Evolutionary conservation across 2,113 vertebrate genomes (phyloP).

Genomic region (Oostethus manadensis): DNA sequence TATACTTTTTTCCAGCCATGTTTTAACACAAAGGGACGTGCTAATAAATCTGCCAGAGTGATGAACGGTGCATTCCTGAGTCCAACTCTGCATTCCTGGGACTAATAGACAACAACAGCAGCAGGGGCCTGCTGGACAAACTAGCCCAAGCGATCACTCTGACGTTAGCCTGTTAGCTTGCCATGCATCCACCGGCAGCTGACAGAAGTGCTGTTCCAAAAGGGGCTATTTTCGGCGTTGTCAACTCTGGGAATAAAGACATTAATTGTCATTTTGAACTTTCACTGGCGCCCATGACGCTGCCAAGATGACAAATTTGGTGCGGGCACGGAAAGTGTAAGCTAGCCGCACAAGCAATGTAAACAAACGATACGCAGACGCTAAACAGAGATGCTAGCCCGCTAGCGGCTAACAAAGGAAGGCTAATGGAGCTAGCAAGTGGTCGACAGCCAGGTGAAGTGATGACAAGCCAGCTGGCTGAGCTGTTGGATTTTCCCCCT

Average conservation of each 20-base stretch:
- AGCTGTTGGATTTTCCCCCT: neutral
- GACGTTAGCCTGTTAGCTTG: constrained; percentile 43
- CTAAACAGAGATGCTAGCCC: constrained; percentile 46
- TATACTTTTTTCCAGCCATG: constrained; percentile 25
- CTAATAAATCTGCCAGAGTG: constrained; percentile 66
- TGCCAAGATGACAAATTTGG: constrained; percentile 38
- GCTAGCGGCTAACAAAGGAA: constrained; percentile 68
- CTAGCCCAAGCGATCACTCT: constrained; percentile 14
- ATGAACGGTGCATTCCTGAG: constrained; percentile 64
- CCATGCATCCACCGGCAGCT: constrained; percentile 10
- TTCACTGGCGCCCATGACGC: neutral
- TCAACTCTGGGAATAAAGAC: neutral
- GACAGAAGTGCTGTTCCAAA: neutral
- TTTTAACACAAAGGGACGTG: constrained; percentile 55
- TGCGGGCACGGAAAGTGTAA: constrained; percentile 9
- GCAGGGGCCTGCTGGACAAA: constrained; percentile 45
- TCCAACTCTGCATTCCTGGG: constrained; percentile 62
- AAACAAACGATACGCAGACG: constrained; percentile 60
- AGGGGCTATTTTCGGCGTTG: neutral
- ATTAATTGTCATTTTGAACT: neutral
- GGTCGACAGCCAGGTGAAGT: constrained; percentile 24
- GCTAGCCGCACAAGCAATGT: constrained; percentile 52
- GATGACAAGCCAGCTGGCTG: constrained; percentile 29
- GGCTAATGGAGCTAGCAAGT: constrained; percentile 22
- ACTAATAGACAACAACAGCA: constrained; percentile 67